Base-by-base conservation (phyloP, 2,113 vertebrate species). In the Andinoacara biseriatus region DNA sequence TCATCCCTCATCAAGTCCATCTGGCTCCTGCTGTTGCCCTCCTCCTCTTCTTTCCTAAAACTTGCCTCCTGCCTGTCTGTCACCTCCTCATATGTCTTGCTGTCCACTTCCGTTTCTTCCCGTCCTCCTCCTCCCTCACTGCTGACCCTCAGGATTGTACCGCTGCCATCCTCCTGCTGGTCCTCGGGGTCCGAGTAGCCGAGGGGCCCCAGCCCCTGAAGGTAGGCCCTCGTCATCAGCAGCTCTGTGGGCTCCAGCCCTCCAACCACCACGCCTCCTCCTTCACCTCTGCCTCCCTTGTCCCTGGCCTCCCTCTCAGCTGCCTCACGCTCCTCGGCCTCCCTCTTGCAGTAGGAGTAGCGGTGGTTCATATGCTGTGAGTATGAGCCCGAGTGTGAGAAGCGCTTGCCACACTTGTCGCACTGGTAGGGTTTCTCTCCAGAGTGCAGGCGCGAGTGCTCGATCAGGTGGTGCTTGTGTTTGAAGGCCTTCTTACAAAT, bases 311-410 rank as follows among this genome's bases (percentile, higher is more conserved):
- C 97, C 90, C 97, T 87, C 95, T 98, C 96, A 0, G 97, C 97
- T 0, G 97, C 97, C 93, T 99, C 97, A 54, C 98, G 95, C 95
- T 99, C 98, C 95, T 99, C 98, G 0, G 98, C 97, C 95, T 99
- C 98, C 86, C 98, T 94, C 95, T 98, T 99, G 96, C 98, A 99
- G 97, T 99, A 99, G 52, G 98, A 99, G 94, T 99, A 99, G 84
- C 98, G 96, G 95, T 99, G 98, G 92, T 99, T 99, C 98, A 99
- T 99, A 96, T 99, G 98, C 95, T 99, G 98, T 0, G 98, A 99
- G 93, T 99, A 99, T 15, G 98, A 99, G 78, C 98, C 98, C 6
- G 98, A 99, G 93, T 99, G 98, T 0, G 98, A 99, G 96, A 99
- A 99, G 92, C 98, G 97, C 80, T 99, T 99, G 82, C 98, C 98